These are phyloP conservation scores for Chironex yamaguchii DNA, from an alignment of 30 jellyfish, hydroid and myxozoan genomes.

Conservation along the genomic window DNA sequence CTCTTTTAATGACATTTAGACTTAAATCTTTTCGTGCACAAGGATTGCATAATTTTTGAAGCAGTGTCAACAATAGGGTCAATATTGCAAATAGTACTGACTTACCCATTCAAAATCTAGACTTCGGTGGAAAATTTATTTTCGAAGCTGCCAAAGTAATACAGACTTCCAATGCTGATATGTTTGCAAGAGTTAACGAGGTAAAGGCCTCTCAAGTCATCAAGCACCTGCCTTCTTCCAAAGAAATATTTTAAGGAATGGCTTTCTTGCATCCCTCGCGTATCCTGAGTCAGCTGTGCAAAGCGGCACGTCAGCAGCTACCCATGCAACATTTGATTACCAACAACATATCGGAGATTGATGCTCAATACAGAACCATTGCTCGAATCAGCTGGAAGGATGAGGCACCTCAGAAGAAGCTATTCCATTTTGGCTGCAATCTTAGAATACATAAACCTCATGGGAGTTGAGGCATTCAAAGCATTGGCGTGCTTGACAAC, in stretches of 20 bases:
- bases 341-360: background rate
- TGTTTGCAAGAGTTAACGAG: background rate
- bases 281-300: background rate
- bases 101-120: background rate
- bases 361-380: background rate
- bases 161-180: background rate
- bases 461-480: background rate
- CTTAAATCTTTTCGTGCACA: too few species aligned
- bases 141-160: background rate
- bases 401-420: background rate
- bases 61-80: background rate
- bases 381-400: background rate
- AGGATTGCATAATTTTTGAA: background rate
- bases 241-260: background rate
- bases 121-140: background rate
- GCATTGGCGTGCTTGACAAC: background rate
- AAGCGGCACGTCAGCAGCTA: background rate
- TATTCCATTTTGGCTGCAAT: background rate
- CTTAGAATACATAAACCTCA: background rate
- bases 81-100: too few species aligned
- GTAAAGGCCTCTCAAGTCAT: background rate
- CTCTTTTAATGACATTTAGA: too few species aligned
- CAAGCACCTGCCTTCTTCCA: background rate
- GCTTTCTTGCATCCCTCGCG: background rate
- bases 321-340: background rate